Conservation (phyloP, 2,797 vertebrate species). For the Bovichtus diacanthus region DNA sequence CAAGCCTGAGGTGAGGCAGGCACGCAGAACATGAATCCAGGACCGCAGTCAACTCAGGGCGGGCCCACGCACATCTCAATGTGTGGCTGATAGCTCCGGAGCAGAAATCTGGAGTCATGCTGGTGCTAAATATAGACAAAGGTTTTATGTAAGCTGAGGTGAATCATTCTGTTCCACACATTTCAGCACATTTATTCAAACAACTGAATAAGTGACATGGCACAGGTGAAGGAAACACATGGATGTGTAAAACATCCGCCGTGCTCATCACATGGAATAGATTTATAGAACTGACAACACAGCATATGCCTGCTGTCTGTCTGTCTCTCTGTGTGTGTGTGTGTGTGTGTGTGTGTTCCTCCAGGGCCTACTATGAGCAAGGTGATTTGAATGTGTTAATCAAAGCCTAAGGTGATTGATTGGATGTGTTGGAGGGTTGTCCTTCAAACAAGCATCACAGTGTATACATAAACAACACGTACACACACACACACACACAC, state of each 20-base stretch:
- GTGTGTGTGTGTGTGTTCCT: constrained; percentile 19
- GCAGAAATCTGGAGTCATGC: constrained; percentile 87
- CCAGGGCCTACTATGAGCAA: constrained; percentile 29
- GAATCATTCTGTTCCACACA: constrained; percentile 85
- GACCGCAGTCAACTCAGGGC: constrained; percentile 70
- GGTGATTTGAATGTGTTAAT: constrained; percentile 56
- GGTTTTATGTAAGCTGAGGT: constrained; percentile 88
- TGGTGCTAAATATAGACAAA: constrained; percentile 86
- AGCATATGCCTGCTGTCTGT: constrained; percentile 31
- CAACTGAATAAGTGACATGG: constrained; percentile 53
- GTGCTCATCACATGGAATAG: constrained; percentile 22
- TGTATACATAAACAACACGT: constrained; percentile 14
- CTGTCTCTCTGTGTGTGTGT: constrained; percentile 7
- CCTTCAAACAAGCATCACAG: constrained; percentile 27
- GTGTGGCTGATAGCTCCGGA: constrained; percentile 84
- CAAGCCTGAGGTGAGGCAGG: constrained; percentile 46
- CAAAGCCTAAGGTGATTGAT: constrained; percentile 52
- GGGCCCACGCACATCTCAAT: constrained; percentile 84
- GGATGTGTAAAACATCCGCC: constrained; percentile 37
- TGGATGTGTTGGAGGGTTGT: constrained; percentile 20
- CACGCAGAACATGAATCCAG: constrained; percentile 67
- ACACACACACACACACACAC: not conserved
- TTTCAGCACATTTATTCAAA: constrained; percentile 73
- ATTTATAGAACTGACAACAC: constrained; percentile 23
- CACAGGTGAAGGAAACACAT: constrained; percentile 56